Evolutionary conservation across 2,888 invertebrate species (phyloP).

Genomic region (Graphium colonna): DNA sequence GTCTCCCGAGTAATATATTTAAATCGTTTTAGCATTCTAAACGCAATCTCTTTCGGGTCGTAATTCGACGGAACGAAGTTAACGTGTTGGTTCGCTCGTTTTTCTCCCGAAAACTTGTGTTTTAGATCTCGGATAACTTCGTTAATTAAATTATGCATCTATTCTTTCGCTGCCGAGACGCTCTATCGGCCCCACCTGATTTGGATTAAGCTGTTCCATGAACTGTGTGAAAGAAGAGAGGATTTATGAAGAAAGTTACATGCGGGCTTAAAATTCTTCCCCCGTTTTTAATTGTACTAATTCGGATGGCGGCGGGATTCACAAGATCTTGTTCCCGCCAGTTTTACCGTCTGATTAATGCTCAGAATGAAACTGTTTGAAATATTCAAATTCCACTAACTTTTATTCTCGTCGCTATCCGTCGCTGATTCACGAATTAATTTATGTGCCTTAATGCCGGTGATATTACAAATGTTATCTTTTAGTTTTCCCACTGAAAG

Average conservation of each 20-base stretch:
- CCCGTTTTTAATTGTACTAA: slow-evolving; percentile 23
- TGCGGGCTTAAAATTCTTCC: slow-evolving; percentile 26
- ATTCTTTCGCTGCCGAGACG: slow-evolving; percentile 38
- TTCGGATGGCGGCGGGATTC: slow-evolving; percentile 15
- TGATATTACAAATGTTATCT: background rate
- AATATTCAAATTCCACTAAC: slow-evolving; percentile 19
- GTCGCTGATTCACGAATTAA: slow-evolving; percentile 12
- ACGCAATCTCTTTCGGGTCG: slow-evolving; percentile 59
- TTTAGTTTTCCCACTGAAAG: background rate
- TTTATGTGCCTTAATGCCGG: slow-evolving; percentile 4
- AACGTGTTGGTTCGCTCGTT: slow-evolving; percentile 72
- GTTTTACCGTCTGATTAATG: slow-evolving; percentile 19
- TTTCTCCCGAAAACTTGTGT: slow-evolving; percentile 75
- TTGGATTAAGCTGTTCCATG: slow-evolving; percentile 50
- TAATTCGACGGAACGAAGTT: slow-evolving; percentile 74
- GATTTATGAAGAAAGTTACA: slow-evolving; percentile 38
- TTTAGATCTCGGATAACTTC: slow-evolving; percentile 72
- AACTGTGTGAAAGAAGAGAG: slow-evolving; percentile 42
- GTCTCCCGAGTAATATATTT: slow-evolving; percentile 16
- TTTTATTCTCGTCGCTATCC: slow-evolving; percentile 9
- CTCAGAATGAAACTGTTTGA: slow-evolving; percentile 15
- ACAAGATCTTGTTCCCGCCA: slow-evolving; percentile 15
- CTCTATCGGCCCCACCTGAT: slow-evolving; percentile 43
- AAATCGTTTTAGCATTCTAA: slow-evolving; percentile 43
- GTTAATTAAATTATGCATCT: slow-evolving; percentile 77